Percentiles rank a stretch among this genome's conserved stretches.
phyloP scores from a whole-genome alignment of 2,888 invertebrate genomes.

The Agriopis leucophaearia region DNA sequence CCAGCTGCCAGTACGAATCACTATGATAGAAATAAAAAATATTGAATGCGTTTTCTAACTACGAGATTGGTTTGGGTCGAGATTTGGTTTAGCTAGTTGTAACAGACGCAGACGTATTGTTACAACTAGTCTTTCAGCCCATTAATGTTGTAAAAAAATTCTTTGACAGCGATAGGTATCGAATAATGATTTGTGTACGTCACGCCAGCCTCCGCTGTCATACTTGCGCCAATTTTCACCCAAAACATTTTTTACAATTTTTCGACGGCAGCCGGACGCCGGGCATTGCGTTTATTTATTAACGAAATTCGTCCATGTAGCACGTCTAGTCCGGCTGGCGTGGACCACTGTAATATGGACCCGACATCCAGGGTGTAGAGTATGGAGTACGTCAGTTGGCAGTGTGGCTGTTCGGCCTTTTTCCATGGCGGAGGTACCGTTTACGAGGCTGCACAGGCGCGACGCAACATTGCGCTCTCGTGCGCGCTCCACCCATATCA shows the following conservation, averaged over 20 bases:
- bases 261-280: conserved; percentile 71
- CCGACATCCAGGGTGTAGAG: conserved; percentile 58
- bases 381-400: conserved; percentile 49
- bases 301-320: conserved; percentile 83
- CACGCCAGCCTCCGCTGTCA: conserved; percentile 75
- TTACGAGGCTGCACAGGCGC: conserved; percentile 83
- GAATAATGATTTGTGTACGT: conserved; percentile 81
- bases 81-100: no score
- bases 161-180: conserved; percentile 78
- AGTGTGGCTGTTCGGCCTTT: conserved; percentile 58
- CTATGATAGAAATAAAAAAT: conserved; percentile 49
- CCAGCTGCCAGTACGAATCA: conserved; percentile 59
- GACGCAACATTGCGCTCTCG: conserved; percentile 74
- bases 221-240: conserved; percentile 82
- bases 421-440: conserved; percentile 63
- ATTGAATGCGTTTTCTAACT: conserved; percentile 51
- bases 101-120: no score
- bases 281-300: conserved; percentile 84
- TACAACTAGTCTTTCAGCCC: conserved; percentile 56
- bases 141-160: conserved; percentile 83
- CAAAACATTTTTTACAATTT: conserved; percentile 74
- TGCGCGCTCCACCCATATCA: conserved; percentile 84
- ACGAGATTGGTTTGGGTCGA: conserved; percentile 27
- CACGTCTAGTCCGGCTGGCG: conserved; percentile 58
- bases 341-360: conserved; percentile 50